Evolutionary conservation across 1,140 invertebrate genomes (phyloP), one percentile per base, ranked within the genome.

Genomic region (Rhyzopertha dominica): DNA sequence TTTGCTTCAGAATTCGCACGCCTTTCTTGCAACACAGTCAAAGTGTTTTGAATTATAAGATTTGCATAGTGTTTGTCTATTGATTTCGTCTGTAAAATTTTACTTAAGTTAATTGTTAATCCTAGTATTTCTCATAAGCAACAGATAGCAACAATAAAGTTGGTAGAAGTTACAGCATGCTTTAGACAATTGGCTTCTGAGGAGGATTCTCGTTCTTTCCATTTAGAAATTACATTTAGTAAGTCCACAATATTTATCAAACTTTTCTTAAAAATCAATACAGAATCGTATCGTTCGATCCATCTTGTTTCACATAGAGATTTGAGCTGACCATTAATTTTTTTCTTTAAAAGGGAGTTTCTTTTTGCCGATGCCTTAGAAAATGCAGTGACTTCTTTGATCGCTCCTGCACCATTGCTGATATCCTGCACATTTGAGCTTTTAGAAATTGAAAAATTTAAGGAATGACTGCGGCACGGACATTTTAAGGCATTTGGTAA

Each of bases 131-230:
- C n/a, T n/a, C n/a, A n/a, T n/a, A n/a, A n/a, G n/a, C n/a, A n/a
- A n/a, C n/a, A n/a, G n/a, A n/a, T n/a, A n/a, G n/a, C n/a, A n/a
- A n/a, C n/a, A n/a, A n/a, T n/a, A n/a, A n/a, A n/a, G n/a, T n/a
- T n/a, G n/a, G n/a, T n/a, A n/a, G n/a, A n/a, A n/a, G n/a, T n/a
- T n/a, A n/a, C n/a, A n/a, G n/a, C n/a, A n/a, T n/a, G n/a, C n/a
- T n/a, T n/a, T n/a, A n/a, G n/a, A n/a, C n/a, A n/a, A 47, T 51
- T 19, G 44, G 45, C 45, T 39, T 46, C 34, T 18, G 23, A 12
- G 4, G 39, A 48, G 18, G 46, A 34, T 34, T 48, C 38, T 19
- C 16, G 3, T 9, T 48, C 39, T 22, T 48, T 43, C 46, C 46
- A 48, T 19, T 41, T 12, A 9, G 37, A 43, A 22, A 48, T 48